Conservation (phyloP, 1,140 invertebrate genomes). For the Halictus rubicundus region DNA sequence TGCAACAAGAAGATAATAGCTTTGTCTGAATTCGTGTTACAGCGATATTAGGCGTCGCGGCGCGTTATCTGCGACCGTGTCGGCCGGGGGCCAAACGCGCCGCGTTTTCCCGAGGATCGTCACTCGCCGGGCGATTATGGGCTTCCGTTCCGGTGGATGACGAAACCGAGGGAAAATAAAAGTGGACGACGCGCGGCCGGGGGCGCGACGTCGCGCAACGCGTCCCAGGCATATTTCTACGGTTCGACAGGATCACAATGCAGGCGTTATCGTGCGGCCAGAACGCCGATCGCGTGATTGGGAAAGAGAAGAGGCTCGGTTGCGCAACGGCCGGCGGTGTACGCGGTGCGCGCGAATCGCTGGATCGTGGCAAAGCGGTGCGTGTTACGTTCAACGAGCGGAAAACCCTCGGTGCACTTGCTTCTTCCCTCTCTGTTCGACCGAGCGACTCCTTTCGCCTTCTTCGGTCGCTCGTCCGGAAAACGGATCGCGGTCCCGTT, state of each 20-base stretch:
- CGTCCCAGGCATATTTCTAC: conserved; percentile 28
- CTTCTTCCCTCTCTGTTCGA: conserved; percentile 39
- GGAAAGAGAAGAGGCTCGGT: conserved; percentile 66
- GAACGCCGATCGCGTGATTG: conserved; percentile 57
- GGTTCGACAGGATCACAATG: conserved; percentile 57
- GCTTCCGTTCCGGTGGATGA: conserved; percentile 23
- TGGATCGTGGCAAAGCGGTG: conserved; percentile 70
- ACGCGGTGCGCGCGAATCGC: conserved; percentile 66
- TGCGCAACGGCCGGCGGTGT: conserved; percentile 61
- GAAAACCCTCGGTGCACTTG: conserved; percentile 66
- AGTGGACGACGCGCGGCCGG: neutral
- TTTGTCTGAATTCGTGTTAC: neutral
- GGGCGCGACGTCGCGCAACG: conserved; percentile 20
- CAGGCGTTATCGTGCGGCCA: conserved; percentile 58
- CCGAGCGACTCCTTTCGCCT: conserved; percentile 53
- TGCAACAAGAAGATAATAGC: conserved; percentile 81
- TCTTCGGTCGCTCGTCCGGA: conserved; percentile 63
- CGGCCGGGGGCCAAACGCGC: neutral
- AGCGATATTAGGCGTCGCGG: neutral
- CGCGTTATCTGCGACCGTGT: neutral
- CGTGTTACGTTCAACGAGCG: conserved; percentile 73
- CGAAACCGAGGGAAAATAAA: conserved; percentile 31
- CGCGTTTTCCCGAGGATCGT: neutral
- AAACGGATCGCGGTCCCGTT: conserved; percentile 58
- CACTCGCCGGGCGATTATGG: conserved; percentile 8